Base-by-base conservation (phyloP, 1,140 invertebrate species). In the Littorina saxatilis region DNA sequence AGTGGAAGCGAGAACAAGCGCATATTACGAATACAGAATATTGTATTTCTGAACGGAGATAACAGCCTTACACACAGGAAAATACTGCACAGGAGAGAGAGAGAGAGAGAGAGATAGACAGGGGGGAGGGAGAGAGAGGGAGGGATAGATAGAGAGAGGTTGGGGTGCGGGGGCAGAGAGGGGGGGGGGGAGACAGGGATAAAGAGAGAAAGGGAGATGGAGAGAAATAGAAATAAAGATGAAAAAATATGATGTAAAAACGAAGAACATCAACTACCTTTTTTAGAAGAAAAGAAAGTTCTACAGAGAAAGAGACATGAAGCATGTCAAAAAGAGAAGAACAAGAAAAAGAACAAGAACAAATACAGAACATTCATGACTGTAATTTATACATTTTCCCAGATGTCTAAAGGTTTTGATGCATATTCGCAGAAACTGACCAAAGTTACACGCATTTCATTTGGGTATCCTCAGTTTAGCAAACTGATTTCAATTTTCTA, bases 301-400 rank as follows among this genome's bases (percentile, higher is more conserved):
- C 13, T 11, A 66, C 9, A 7, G n/a, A 66, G 63, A 66, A 66
- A 35, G n/a, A 11, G n/a, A n/a, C n/a, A 35, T 29, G n/a, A 35
- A 66, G n/a, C 7, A 66, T 29, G 9, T 29, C n/a, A 9, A 66
- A n/a, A n/a, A 66, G 32, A 35, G 9, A 66, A 11, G n/a, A 9
- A 66, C n/a, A n/a, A n/a, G n/a, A 66, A 66, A 35, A 66, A 66
- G n/a, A 66, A 66, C 7, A 66, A 66, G 9, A 66, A 66, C 47
- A 7, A 20, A 11, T 50, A 50, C 20, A 20, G 47, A 20, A 7
- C 47, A 20, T 50, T 50, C 7, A 50, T 11, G 47, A 20, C 47
- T 7, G 7, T 50, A 50, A 20, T 50, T 11, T 20, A 11, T 7
- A 50, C 47, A 50, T 7, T 11, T 20, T 11, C 9, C 7, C 47